Conservation (phyloP, 2,888 invertebrate species). For the Ommatoiulus sabulosus region DNA sequence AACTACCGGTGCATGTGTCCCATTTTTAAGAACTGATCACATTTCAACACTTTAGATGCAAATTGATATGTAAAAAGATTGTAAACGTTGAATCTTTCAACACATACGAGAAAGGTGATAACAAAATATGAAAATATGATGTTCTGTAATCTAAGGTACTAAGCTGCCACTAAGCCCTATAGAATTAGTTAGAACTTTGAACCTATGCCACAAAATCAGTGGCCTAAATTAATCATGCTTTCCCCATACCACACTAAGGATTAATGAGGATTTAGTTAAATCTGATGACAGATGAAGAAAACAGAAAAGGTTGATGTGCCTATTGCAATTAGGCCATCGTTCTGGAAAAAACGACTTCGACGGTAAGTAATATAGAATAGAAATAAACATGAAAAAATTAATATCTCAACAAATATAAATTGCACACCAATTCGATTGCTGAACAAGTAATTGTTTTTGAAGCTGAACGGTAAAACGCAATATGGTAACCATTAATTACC, state of each 20-base stretch:
- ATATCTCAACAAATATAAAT: no score
- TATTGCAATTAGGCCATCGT: constrained; percentile 2
- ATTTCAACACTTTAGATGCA: no score
- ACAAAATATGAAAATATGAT: neutral
- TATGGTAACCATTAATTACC: no score
- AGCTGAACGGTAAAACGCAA: no score
- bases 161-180: neutral
- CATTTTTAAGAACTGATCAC: no score
- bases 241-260: neutral
- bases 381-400: no score
- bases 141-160: neutral
- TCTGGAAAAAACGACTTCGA: neutral
- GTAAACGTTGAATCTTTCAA: neutral
- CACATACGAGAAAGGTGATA: neutral
- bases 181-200: neutral
- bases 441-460: no score
- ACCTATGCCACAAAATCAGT: neutral
- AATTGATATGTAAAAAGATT: no score
- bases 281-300: constrained; percentile 2
- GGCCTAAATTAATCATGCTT: constrained; percentile 13
- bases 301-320: neutral
- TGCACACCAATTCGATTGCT: no score
- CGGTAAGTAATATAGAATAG: no score
- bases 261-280: constrained; percentile 2
- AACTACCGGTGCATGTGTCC: neutral